phyloP scores from a whole-genome alignment of 1,140 invertebrate species.

The Papilio polyxenes region DNA sequence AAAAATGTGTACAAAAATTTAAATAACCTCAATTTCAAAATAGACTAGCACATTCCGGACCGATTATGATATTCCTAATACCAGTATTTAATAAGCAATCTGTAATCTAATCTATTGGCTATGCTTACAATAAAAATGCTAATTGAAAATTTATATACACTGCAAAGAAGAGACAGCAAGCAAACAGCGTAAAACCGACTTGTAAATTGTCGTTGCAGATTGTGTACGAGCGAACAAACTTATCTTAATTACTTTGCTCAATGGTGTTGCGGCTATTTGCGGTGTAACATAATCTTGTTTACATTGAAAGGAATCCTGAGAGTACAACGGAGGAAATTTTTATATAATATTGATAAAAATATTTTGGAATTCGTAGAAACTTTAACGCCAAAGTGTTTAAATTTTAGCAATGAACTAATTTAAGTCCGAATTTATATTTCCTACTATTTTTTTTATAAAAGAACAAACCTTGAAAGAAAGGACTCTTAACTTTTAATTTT shows the following conservation, averaged over 20 bases:
- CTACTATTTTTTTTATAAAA: neutral
- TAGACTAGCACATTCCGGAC: neutral
- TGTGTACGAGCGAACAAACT: constrained; percentile 20
- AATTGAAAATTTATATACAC: neutral
- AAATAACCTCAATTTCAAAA: neutral
- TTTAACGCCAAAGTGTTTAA: no score
- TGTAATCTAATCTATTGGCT: neutral
- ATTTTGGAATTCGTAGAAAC: neutral
- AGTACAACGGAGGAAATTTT: neutral
- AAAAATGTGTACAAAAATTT: neutral
- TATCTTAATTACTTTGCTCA: constrained; percentile 24
- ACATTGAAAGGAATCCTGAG: constrained; percentile 2
- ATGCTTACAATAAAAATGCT: neutral
- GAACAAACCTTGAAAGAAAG: no score
- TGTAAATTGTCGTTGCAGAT: constrained; percentile 14
- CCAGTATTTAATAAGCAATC: constrained; percentile 1
- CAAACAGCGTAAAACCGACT: constrained; percentile 10
- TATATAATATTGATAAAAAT: neutral
- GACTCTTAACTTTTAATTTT: no score
- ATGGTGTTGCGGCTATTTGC: constrained; percentile 14
- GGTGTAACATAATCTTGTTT: constrained; percentile 17
- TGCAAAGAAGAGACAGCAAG: neutral
- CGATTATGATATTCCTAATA: neutral
- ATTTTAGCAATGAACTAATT: neutral
- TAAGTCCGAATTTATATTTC: neutral